Conservation (phyloP, 2,888 invertebrate genomes). For the Patella depressa region DNA sequence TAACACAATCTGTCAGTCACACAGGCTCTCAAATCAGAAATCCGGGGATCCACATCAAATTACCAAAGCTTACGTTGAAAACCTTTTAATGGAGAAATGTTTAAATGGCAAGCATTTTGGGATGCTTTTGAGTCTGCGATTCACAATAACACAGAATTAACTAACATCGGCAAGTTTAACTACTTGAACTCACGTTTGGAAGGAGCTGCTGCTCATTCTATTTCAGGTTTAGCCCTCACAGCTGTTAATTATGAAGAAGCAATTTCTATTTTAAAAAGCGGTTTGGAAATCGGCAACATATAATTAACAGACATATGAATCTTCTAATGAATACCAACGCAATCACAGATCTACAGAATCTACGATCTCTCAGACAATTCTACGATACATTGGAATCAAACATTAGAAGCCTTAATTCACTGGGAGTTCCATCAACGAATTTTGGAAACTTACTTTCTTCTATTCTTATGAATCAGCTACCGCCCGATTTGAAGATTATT, state of each 20-base stretch:
- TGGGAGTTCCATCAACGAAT: neutral
- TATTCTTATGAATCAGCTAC: neutral
- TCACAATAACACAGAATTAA: neutral
- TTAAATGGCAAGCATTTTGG: conserved; percentile 6
- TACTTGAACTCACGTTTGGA: neutral
- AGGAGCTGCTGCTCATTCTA: neutral
- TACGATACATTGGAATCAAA: neutral
- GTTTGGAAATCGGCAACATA: conserved; percentile 1
- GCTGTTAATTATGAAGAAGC: neutral
- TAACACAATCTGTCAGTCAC: neutral
- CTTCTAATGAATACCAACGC: neutral
- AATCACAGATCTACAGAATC: neutral
- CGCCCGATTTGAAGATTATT: conserved; percentile 1
- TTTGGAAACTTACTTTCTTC: neutral
- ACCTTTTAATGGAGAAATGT: neutral
- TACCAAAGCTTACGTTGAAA: conserved; percentile 1
- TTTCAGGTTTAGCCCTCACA: neutral
- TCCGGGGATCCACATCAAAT: neutral
- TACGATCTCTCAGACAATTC: conserved; percentile 1
- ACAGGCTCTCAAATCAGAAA: neutral
- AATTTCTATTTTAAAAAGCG: neutral
- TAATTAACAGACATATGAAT: neutral
- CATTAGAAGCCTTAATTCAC: neutral
- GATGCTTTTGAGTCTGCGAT: neutral
- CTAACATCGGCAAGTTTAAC: neutral